Evolutionary conservation across 1,140 invertebrate species (phyloP).

Genomic region (Saccostrea glomerata): DNA sequence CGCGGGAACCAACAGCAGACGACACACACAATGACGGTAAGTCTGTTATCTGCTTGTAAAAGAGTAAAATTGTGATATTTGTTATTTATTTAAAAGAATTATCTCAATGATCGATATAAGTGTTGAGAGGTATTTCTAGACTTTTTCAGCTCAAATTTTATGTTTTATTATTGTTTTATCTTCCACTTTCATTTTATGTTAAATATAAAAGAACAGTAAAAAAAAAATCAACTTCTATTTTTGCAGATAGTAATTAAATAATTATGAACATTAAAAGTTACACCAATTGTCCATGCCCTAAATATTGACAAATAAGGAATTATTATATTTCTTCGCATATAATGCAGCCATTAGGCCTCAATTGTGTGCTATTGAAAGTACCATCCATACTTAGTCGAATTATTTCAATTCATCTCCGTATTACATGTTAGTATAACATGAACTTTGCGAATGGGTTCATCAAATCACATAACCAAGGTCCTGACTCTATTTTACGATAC

Average conservation of each 20-base stretch:
- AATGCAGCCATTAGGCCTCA: not conserved
- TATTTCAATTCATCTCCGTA: not conserved
- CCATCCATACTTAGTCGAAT: not conserved
- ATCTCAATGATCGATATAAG: not conserved
- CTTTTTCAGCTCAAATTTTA: not conserved
- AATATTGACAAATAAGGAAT: not conserved
- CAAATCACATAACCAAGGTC: not conserved
- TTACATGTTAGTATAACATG: not conserved
- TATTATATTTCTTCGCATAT: not conserved
- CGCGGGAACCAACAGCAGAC: not conserved
- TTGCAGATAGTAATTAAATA: not conserved
- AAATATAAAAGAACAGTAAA: not conserved
- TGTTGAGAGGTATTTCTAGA: not conserved
- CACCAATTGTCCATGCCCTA: not conserved
- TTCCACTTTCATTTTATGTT: not conserved
- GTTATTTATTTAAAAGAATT: not conserved
- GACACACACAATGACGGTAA: slow-evolving; percentile 9
- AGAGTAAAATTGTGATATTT: not conserved
- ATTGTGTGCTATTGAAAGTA: not conserved
- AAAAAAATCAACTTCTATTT: not conserved
- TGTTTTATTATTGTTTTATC: not conserved
- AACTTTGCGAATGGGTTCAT: not conserved
- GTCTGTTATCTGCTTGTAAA: not conserved
- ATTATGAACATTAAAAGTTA: not conserved
- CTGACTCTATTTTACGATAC: not conserved